These are phyloP conservation scores for Fabriciana adippe DNA, from an alignment of 2,888 invertebrate genomes.

Conservation along the genomic window DNA sequence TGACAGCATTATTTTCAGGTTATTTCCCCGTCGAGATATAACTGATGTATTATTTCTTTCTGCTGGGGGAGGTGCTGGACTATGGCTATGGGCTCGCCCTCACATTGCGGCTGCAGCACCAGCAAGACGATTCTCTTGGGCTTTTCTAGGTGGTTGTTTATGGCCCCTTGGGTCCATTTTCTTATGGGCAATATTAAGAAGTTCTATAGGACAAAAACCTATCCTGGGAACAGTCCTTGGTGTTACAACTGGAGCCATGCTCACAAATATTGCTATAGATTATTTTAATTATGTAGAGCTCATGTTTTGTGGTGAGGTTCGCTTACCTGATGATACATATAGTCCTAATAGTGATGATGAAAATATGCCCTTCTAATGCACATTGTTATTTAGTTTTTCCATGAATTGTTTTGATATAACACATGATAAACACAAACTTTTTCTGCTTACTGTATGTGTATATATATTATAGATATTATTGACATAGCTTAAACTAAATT, in stretches of 20 bases:
- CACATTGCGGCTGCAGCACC: slow-evolving; percentile 87
- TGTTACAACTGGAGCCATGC: slow-evolving; percentile 85
- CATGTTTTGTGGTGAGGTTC: slow-evolving; percentile 80
- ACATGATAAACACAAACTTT: background rate
- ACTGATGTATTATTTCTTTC: slow-evolving; percentile 91
- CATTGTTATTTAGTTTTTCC: background rate
- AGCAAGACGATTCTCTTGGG: slow-evolving; percentile 85
- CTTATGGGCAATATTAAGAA: slow-evolving; percentile 92
- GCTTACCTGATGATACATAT: slow-evolving; percentile 70
- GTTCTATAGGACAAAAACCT: slow-evolving; percentile 87
- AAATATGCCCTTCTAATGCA: slow-evolving; percentile 45
- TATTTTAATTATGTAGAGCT: slow-evolving; percentile 85
- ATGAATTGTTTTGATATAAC: slow-evolving; percentile 7
- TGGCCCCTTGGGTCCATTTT: slow-evolving; percentile 95
- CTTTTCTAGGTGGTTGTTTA: slow-evolving; percentile 89
- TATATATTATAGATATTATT: slow-evolving; percentile 5
- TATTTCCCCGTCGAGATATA: slow-evolving; percentile 88
- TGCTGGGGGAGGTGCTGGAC: slow-evolving; percentile 90
- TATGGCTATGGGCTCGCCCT: slow-evolving; percentile 91
- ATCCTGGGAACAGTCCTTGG: slow-evolving; percentile 86
- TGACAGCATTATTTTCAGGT: slow-evolving; percentile 68
- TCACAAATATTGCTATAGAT: slow-evolving; percentile 84
- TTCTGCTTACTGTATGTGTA: slow-evolving; percentile 25
- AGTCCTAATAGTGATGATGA: slow-evolving; percentile 79
- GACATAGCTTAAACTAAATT: slow-evolving; percentile 15